Base-by-base conservation (phyloP, 1,140 invertebrate genomes). In the Araneus ventricosus region DNA sequence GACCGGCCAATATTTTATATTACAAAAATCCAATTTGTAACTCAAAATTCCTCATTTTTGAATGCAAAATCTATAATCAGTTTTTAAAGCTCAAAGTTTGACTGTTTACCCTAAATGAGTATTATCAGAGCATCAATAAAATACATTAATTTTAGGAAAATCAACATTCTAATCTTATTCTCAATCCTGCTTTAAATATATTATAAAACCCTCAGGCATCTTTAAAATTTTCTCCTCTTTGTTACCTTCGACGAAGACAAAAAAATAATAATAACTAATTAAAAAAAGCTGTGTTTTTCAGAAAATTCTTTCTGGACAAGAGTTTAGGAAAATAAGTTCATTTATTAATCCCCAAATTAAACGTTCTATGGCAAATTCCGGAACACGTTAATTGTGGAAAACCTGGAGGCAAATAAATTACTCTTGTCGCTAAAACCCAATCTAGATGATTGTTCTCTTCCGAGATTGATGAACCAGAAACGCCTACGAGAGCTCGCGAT, bases 401-500 rank as follows among this genome's bases (percentile, higher is more conserved):
- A 79, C 41, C 67, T 89, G 41, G 14, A 27, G 89, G 57, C 34
- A 84, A 92, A 85, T 63, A 92, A 92, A 85, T 92, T 91, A 67
- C 82, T 85, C 41, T 45, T 67, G 90, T 92, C 82, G 90, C 90
- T 92, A 85, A 85, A 92, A 67, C 90, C 84, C 39, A 92, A 92
- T 92, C 80, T 92, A 86, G 82, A 92, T 92, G 80, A 92, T 85
- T 92, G 80, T 85, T 92, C 90, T 37, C 34, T 70, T 67, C 61
- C 27, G 57, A 85, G 90, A 92, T 92, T 92, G 84, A 92, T 92
- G 90, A 85, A 92, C 45, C 80, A 92, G 90, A 86, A 85, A 86
- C 90, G 90, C 82, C 82, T 92, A 86, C 63, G 90, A 92, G 57
- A 70, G n/a, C 41, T 52, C 7, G 39, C 80, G 41, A 57, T 34